phyloP scores from a whole-genome alignment of 2,888 invertebrate genomes.

The Tridacna crocea region DNA sequence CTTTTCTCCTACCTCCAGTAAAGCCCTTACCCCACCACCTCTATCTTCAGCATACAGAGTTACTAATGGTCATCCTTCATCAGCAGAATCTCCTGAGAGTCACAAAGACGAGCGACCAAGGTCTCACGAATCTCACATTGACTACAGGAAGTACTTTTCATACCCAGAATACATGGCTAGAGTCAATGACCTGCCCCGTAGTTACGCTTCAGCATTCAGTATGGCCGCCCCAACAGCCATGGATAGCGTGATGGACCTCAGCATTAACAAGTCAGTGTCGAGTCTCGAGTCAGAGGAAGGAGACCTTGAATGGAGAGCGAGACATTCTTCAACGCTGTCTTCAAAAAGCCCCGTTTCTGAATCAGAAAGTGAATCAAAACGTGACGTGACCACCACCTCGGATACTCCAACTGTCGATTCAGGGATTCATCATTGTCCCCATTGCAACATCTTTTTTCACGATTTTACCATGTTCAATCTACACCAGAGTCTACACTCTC shows the following conservation, averaged over 20 bases:
- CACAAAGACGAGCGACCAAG: slow-evolving; percentile 48
- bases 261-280: slow-evolving; percentile 75
- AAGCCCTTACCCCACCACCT: slow-evolving; percentile 59
- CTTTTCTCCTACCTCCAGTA: slow-evolving; percentile 59
- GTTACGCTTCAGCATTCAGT: slow-evolving; percentile 51
- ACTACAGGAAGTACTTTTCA: slow-evolving; percentile 37
- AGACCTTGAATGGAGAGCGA: slow-evolving; percentile 63
- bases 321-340: slow-evolving; percentile 61
- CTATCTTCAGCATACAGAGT: slow-evolving; percentile 48
- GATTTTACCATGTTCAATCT: slow-evolving; percentile 81
- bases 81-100: slow-evolving; percentile 46
- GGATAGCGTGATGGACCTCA: slow-evolving; percentile 77
- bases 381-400: slow-evolving; percentile 78
- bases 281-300: slow-evolving; percentile 71
- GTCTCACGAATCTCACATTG: slow-evolving; percentile 44
- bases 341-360: slow-evolving; percentile 72
- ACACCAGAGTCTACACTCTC: slow-evolving; percentile 79
- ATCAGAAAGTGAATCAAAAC: slow-evolving; percentile 76
- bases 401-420: slow-evolving; percentile 75
- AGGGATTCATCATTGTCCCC: slow-evolving; percentile 79
- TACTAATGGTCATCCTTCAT: slow-evolving; percentile 43
- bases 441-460: slow-evolving; percentile 79
- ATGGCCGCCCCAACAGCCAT: slow-evolving; percentile 14
- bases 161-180: slow-evolving; percentile 61
- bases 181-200: slow-evolving; percentile 53